A percentile compares a stretch with the other conserved stretches of the same genome.
Conservation (phyloP, 2,113 vertebrate species). For the Morone chrysops region DNA sequence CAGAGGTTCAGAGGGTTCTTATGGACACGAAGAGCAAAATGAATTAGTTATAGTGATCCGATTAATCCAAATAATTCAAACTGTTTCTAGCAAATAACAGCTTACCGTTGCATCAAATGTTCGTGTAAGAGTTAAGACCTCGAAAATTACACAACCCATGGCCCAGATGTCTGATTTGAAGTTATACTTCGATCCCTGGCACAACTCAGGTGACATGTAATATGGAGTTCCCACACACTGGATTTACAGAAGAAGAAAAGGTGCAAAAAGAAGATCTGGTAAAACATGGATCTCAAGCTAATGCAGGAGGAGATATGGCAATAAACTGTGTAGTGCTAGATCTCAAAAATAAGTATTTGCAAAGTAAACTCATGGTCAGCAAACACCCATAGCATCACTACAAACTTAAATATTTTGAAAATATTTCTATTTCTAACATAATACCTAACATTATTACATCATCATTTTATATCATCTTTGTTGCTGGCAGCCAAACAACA, state of each 20-base stretch:
- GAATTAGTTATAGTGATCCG: rapidly evolving
- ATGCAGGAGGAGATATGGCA: neutral
- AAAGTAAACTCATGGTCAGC: neutral
- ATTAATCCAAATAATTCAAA: neutral
- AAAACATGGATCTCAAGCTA: neutral
- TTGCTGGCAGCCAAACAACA: no score
- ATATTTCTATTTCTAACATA: no score
- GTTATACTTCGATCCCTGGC: slow-evolving; percentile 97
- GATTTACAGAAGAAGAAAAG: slow-evolving; percentile 39
- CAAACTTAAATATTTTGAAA: no score
- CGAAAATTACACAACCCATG: slow-evolving; percentile 96
- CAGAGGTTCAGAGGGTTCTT: slow-evolving; percentile 98
- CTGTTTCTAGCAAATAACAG: neutral
- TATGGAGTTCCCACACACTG: slow-evolving; percentile 98
- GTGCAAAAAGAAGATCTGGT: neutral
- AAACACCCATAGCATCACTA: neutral
- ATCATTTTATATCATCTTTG: no score
- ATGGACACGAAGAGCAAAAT: slow-evolving; percentile 54
- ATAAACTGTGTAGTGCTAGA: neutral
- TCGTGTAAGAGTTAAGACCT: slow-evolving; percentile 94
- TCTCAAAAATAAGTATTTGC: neutral
- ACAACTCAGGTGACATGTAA: slow-evolving; percentile 99
- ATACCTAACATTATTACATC: no score
- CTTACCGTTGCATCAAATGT: slow-evolving; percentile 98
- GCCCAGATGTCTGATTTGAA: slow-evolving; percentile 99